Evolutionary conservation across 2,113 vertebrate genomes (phyloP), one percentile per base, ranked within the genome.

Genomic region (Mesoclemmys tuberculata): DNA sequence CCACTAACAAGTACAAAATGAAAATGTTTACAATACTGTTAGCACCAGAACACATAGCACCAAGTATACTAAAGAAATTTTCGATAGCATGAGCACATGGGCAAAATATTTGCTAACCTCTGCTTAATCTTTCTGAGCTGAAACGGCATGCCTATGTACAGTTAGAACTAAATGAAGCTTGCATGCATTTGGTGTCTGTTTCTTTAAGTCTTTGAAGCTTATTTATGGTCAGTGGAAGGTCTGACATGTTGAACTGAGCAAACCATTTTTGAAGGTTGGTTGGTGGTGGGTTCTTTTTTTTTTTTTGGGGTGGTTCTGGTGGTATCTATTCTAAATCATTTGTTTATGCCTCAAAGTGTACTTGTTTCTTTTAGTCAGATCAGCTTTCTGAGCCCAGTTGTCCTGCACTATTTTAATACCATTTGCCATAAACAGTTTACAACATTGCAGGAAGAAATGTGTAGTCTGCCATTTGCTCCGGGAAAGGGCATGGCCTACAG

Each of bases 1-100:
- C 90, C 87, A 46, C 85, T 94, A 96, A 94, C 49, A 96, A 96
- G 96, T 87, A 77, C 54, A 92, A 93, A 87, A 93, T 56, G 82
- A 96, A 97, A 95, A 96, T 95, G 95, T 95, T 97, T 96, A 84
- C 75, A 3, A 90, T 94, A 82, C 78, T 89, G 91, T 95, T 93
- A 93, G 41, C 68, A 27, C 75, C 83, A 78, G 82, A 41, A 78
- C 61, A 49, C n/a, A 64, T 26, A 68, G 55, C 84, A 79, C 84
- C 78, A 91, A 91, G 81, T 90, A 92, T 94, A 82, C 78, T 54
- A 46, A 46, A 18, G 78, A 85, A 85, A 31, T 54, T 14, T 46
- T 89, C 88, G 80, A 58, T 87, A 90, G 82, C 10, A 1, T 55
- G 19, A 10, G 35, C 8, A 8, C 27, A 82, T 71, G 84, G 82